Evolutionary conservation across 2,888 invertebrate genomes (phyloP).

Genomic region (Lochmaea crataegi): DNA sequence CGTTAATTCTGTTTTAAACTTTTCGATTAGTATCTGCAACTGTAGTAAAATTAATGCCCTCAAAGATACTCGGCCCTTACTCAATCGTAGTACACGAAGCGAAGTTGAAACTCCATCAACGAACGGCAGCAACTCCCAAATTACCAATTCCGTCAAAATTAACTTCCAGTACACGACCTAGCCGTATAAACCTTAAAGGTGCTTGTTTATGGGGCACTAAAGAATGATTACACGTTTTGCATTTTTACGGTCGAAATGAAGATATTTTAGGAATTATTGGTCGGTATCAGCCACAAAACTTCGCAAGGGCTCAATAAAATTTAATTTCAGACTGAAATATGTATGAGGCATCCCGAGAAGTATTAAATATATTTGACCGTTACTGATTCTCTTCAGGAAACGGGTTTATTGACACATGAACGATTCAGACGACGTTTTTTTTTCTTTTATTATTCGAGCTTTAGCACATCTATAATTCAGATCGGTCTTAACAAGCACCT

Average conservation of each 20-base stretch:
- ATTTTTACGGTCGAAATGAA: conserved; percentile 41
- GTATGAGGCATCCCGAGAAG: conserved; percentile 28
- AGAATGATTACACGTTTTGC: conserved; percentile 43
- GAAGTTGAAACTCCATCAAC: conserved; percentile 26
- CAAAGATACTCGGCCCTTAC: conserved; percentile 20
- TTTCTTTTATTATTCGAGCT: conserved; percentile 1
- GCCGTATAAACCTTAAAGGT: conserved; percentile 38
- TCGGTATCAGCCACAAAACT: conserved; percentile 32
- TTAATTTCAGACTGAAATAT: conserved; percentile 38
- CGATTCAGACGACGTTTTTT: background rate
- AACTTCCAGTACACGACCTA: conserved; percentile 28
- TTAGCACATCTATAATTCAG: background rate
- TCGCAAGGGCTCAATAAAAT: conserved; percentile 36
- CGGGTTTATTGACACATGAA: conserved; percentile 11
- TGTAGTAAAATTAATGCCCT: conserved; percentile 26
- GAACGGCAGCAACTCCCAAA: conserved; percentile 31
- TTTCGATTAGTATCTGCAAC: conserved; percentile 19
- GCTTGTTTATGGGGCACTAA: conserved; percentile 40
- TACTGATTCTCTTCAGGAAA: conserved; percentile 15
- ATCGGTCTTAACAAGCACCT: background rate
- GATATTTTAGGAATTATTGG: conserved; percentile 42
- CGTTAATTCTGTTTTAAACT: conserved; percentile 6
- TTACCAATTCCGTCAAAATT: conserved; percentile 34
- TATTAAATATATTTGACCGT: conserved; percentile 33
- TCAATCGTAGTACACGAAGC: conserved; percentile 24